Base-by-base conservation (phyloP, 1,140 invertebrate species). In the Drosophila lacteicornis region DNA sequence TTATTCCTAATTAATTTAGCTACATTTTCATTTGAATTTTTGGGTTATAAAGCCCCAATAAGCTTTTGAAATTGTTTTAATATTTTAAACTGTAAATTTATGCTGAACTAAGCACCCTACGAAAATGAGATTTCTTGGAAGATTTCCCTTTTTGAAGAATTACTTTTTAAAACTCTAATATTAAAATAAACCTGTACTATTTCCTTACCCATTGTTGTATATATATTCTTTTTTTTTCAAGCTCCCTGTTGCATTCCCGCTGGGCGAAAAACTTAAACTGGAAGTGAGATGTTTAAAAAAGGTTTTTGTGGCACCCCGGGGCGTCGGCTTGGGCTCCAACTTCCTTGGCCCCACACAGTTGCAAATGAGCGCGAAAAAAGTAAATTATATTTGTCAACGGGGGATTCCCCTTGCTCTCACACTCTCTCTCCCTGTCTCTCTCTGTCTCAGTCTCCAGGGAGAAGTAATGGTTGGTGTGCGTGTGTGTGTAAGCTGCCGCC, bases 351-450 rank as follows among this genome's bases (percentile, higher is more conserved):
- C 51, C 33, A 55, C 42, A 75, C 49, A 46, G 82, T 81, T 67
- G 71, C 65, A 80, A 88, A 84, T 78, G 71, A 87, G 79, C 82
- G 82, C 82, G 71, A 84, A 87, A 87, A 87, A 88, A 88, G 73
- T 78, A 88, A 87, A 87, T 87, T 84, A 88, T 87, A 87, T 87
- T 83, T 88, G 77, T 80, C 83, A 83, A 78, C 73, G 61, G 84
- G 70, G 70, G 73, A 63, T 81, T 49, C 67, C 62, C 42, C 46
- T 3, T 11, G 9, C 30, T 17, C 19, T 47, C 7, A 11, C 15
- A 2, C 25, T 7, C 50, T n/a, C n/a, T n/a, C n/a, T n/a, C n/a
- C n/a, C n/a, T n/a, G n/a, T 8, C 50, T 42, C 46, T 8, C 7
- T 6, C 15, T 25, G 51, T 27, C 38, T 33, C 42, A 50, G 53